A percentile compares a stretch with the other conserved stretches of the same genome.
Evolutionary conservation across 2,113 vertebrate species (phyloP).

Genomic region (Paedocypris sp.): DNA sequence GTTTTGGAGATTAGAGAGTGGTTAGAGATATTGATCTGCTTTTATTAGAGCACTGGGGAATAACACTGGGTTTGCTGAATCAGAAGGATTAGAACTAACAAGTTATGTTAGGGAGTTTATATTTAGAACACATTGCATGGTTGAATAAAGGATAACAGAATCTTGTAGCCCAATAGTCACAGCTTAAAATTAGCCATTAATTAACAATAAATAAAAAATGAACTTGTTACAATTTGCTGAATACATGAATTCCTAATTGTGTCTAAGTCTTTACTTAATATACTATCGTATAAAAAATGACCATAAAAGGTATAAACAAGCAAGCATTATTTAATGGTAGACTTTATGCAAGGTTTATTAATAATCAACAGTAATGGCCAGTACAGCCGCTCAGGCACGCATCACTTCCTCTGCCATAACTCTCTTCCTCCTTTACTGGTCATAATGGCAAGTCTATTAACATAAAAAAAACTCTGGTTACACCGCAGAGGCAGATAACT

Average conservation of each 20-base stretch:
- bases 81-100: background rate
- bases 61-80: background rate
- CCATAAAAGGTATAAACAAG: too few species aligned
- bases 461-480: background rate
- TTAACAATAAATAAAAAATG: too few species aligned
- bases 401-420: background rate
- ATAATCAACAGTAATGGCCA: background rate
- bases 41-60: background rate
- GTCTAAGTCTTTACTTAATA: too few species aligned
- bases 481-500: background rate
- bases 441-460: background rate
- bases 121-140: background rate
- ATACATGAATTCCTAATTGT: too few species aligned
- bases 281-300: too few species aligned
- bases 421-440: background rate
- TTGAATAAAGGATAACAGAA: too few species aligned
- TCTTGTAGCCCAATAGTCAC: too few species aligned
- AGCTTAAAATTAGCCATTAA: too few species aligned
- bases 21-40: slow-evolving; percentile 10
- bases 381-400: background rate
- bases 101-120: background rate
- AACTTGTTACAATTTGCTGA: too few species aligned
- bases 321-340: background rate
- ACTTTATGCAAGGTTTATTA: background rate
- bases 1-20: background rate